phyloP scores from a whole-genome alignment of 2,888 invertebrate genomes.

The Saturnia japonica region DNA sequence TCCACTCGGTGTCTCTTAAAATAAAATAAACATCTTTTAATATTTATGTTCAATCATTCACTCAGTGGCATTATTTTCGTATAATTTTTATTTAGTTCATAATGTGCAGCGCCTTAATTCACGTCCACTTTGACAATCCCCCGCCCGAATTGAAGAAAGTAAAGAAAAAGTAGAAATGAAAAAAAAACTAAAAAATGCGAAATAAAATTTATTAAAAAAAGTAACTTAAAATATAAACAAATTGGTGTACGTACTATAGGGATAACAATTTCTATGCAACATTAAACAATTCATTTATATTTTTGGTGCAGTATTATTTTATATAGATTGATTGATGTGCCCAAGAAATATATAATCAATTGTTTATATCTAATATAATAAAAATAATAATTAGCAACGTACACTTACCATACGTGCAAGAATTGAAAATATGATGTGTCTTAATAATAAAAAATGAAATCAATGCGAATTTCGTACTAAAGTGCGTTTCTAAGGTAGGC shows the following conservation, averaged over 20 bases:
- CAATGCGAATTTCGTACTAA: conserved; percentile 55
- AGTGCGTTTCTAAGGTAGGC: no score
- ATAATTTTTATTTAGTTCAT: conserved; percentile 61
- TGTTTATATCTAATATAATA: conserved; percentile 36
- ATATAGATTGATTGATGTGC: conserved; percentile 26
- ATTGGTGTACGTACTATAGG: conserved; percentile 50
- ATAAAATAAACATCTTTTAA: conserved; percentile 51
- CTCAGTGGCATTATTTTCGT: conserved; percentile 59
- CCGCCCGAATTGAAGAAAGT: conserved; percentile 59
- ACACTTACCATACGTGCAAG: conserved; percentile 63
- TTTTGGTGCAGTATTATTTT: conserved; percentile 44
- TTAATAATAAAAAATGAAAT: conserved; percentile 48
- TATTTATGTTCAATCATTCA: conserved; percentile 52
- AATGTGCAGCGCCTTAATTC: conserved; percentile 75
- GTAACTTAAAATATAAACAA: conserved; percentile 40
- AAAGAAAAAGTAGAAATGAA: conserved; percentile 52
- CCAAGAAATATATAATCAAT: conserved; percentile 46
- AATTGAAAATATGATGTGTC: conserved; percentile 40
- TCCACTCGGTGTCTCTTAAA: conserved; percentile 66
- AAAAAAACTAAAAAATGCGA: conserved; percentile 54
- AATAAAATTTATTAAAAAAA: conserved; percentile 64
- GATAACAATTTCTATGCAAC: conserved; percentile 50
- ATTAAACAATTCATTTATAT: conserved; percentile 42
- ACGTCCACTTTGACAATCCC: conserved; percentile 78
- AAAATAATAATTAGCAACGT: conserved; percentile 54